phyloP scores from a whole-genome alignment of 2,797 vertebrate genomes.

The Arremon brunneinucha region DNA sequence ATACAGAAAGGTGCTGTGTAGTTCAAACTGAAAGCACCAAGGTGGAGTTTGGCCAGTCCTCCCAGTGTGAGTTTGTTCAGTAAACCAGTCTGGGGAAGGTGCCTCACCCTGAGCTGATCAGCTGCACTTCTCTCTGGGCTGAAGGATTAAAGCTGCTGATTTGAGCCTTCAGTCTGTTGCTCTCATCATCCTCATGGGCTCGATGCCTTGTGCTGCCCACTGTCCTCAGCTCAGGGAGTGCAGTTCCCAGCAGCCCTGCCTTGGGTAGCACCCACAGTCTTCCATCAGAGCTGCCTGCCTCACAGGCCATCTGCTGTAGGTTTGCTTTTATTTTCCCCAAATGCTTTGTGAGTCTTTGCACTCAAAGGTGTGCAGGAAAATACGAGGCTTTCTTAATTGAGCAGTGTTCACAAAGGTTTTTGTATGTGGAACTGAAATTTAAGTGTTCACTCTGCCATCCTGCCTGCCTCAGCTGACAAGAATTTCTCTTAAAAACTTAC shows the following conservation, averaged over 20 bases:
- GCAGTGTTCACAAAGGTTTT: neutral
- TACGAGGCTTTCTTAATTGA: accelerated
- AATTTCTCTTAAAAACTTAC: neutral
- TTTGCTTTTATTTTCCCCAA: neutral
- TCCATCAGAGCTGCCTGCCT: neutral
- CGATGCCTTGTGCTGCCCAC: neutral
- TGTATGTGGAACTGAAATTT: neutral
- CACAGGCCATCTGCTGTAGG: neutral
- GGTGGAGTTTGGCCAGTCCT: neutral
- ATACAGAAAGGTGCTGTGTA: neutral
- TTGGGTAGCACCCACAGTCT: neutral
- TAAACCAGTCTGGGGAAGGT: neutral
- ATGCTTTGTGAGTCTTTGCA: neutral
- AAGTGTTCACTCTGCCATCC: neutral
- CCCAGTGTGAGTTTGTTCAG: neutral
- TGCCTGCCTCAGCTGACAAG: neutral
- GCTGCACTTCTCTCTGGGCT: neutral
- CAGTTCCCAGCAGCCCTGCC: neutral
- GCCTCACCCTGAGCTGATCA: neutral
- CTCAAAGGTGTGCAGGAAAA: neutral
- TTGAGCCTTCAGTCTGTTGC: neutral
- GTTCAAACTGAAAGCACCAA: neutral
- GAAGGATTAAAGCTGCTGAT: neutral
- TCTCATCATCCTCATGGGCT: neutral
- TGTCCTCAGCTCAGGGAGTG: neutral